A percentile compares a stretch with the other conserved stretches of the same genome.
phyloP scores from a whole-genome alignment of 1,140 invertebrate species.

The Oedothorax gibbosus region DNA sequence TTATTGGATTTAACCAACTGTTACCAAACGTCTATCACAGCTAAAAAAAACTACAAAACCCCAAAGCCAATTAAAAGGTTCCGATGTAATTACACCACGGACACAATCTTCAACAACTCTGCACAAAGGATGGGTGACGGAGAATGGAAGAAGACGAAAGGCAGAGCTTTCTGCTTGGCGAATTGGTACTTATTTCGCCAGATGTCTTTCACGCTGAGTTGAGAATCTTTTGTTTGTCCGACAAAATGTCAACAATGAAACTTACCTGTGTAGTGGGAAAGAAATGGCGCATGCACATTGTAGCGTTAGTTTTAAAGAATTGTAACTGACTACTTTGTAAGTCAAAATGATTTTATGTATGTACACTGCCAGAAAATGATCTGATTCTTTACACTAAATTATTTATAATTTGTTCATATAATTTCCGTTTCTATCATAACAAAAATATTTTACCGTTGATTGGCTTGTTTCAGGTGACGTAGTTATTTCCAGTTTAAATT shows the following conservation, averaged over 20 bases:
- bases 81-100: constrained; percentile 8
- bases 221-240: constrained; percentile 8
- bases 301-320: background rate
- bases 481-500: no score
- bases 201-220: background rate
- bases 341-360: no score
- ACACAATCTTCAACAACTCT: background rate
- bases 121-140: background rate
- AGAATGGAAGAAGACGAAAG: constrained; percentile 12
- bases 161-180: background rate
- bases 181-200: constrained; percentile 16
- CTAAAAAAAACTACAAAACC: constrained; percentile 7
- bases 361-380: no score
- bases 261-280: constrained; percentile 5
- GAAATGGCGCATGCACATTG: constrained; percentile 21
- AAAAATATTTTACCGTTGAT: no score
- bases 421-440: no score
- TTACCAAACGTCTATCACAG: background rate
- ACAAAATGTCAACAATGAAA: constrained; percentile 14
- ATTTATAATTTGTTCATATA: no score
- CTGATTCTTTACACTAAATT: no score
- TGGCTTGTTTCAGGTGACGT: no score
- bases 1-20: no score
- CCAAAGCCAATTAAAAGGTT: constrained; percentile 9
- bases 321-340: no score